Evolutionary conservation across 2,797 vertebrate genomes (phyloP), one percentile per base, ranked within the genome.

Genomic region (Megaceryle alcyon): DNA sequence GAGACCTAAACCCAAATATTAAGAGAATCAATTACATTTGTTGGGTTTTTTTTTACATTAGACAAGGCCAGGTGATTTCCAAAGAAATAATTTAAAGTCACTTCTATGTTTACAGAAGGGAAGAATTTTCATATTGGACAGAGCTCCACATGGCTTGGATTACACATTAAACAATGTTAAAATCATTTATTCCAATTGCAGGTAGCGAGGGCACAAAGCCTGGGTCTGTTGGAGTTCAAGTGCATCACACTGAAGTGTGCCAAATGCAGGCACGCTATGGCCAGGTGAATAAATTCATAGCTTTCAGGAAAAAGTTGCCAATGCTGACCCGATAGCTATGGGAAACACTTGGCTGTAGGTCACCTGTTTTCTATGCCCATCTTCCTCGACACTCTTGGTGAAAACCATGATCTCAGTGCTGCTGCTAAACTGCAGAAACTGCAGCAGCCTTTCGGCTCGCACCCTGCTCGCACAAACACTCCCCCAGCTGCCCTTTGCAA

Each of bases 81-180:
- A 77, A 31, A 75, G 68, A 53, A 87, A 57, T 25, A 29, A 79
- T 76, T 92, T 71, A 2, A 80, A 88, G 39, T 33, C 37, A 37
- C 12, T 86, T 57, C 71, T 18, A 5, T 88, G 53, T 95, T 96
- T 86, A 57, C 49, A 39, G 31, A 94, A 83, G 12, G 21, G 70
- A 21, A 71, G 72, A 37, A 91, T 95, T 95, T 96, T 73, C 85
- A 35, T 93, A 29, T 4, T 54, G 64, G 73, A 69, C 66, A 54
- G 35, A 81, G 35, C 46, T 63, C 71, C 61, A 17, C 7, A 4
- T 0, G 19, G 84, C 51, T 88, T 94, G 77, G 85, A 66, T 96
- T 94, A 85, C 85, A 90, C 57, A 31, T 92, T 77, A 84, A 97
- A 92, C 35, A 70, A 14, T 1, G 3, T 14, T n/a, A 56, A 89